Evolutionary conservation across 1,140 invertebrate genomes (phyloP).

Genomic region (Drosophila grimshawi): DNA sequence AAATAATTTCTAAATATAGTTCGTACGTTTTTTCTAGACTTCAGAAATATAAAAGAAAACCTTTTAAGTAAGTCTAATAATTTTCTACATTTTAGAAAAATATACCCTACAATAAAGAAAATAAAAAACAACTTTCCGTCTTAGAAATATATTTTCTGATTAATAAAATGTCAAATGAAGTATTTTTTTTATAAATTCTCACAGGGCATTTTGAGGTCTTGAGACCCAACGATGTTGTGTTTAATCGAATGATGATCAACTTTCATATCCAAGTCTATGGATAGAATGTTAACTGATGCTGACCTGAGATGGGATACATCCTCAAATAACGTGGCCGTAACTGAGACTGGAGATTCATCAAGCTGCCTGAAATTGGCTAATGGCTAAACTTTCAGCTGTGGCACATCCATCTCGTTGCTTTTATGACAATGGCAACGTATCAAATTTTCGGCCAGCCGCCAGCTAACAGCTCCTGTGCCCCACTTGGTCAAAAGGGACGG

Average conservation of each 20-base stretch:
- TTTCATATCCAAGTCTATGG: neutral
- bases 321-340: neutral
- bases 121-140: too few species aligned
- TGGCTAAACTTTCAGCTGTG: constrained; percentile 26
- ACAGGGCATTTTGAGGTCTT: too few species aligned
- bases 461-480: constrained; percentile 25
- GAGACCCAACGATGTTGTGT: neutral
- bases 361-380: constrained; percentile 7
- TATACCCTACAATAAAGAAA: too few species aligned
- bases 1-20: neutral
- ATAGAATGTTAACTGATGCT: neutral
- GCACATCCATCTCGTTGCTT: constrained; percentile 38
- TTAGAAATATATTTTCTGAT: too few species aligned
- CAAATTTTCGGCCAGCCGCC: constrained; percentile 61
- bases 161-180: too few species aligned
- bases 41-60: too few species aligned
- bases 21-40: too few species aligned
- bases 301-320: neutral
- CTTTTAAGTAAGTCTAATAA: too few species aligned
- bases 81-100: too few species aligned
- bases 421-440: constrained; percentile 60
- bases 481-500: neutral
- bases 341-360: neutral
- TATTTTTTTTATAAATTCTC: too few species aligned
- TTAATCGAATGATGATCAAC: neutral